A percentile compares a stretch with the other conserved stretches of the same genome.
Conservation (phyloP, 2,888 invertebrate genomes). For the Zygogramma bicolorata region DNA sequence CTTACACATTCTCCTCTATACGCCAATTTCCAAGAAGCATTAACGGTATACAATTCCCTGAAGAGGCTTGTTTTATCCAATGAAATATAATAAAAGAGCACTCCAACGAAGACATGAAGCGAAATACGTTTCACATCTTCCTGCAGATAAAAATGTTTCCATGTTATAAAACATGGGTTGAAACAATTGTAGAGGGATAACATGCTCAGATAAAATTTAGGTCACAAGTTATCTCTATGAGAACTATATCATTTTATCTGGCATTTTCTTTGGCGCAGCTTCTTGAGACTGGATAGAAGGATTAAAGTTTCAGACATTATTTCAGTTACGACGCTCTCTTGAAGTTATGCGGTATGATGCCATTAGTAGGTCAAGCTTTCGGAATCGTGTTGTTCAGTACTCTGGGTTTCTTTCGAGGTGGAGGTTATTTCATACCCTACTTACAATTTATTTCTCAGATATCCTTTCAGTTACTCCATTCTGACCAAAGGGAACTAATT, state of each 20-base stretch:
- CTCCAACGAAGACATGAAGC: neutral
- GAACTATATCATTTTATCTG: constrained; percentile 22
- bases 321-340: constrained; percentile 7
- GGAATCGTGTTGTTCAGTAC: neutral
- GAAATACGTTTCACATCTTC: neutral
- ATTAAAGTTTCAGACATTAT: constrained; percentile 15
- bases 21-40: no score
- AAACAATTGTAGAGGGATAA: constrained; percentile 12
- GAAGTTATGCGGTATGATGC: constrained; percentile 13
- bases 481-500: no score
- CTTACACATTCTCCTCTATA: no score
- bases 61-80: neutral
- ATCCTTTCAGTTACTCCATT: no score
- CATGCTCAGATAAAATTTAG: constrained; percentile 13
- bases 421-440: no score
- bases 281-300: constrained; percentile 7
- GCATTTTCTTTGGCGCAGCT: constrained; percentile 11
- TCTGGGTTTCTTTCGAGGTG: no score
- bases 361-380: constrained; percentile 7
- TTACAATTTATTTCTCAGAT: no score
- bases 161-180: constrained; percentile 6
- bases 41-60: neutral
- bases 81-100: neutral
- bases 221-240: constrained; percentile 20
- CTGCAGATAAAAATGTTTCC: constrained; percentile 14